Base-by-base conservation (phyloP, 2,888 invertebrate genomes). In the Gibbula magus region DNA sequence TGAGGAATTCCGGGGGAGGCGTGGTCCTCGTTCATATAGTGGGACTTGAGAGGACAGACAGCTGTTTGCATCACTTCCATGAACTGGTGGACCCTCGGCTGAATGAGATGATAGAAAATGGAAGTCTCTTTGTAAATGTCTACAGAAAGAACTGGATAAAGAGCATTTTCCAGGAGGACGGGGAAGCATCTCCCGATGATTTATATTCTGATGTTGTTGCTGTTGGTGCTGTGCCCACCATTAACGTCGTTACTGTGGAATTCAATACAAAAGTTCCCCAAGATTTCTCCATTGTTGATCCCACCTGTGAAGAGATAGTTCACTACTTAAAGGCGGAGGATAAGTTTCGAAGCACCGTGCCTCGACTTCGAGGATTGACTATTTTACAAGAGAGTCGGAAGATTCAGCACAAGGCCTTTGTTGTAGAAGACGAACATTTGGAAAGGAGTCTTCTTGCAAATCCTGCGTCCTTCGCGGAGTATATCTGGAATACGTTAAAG, bases 21-120 rank as follows among this genome's bases (percentile, higher is more conserved):
- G 29, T 61, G 18, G 61, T 61, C 3, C 61, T 61, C 29, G 61
- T 61, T 13, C 61, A 61, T 32, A 25, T 61, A n/a, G 16, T 16
- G 5, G 29, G 61, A 29, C 4, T 61, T 16, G 29, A 4, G 16
- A 0, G 2, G 22, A 18, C 0, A 13, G 61, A 61, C 29, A 61
- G 4, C 25, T 61, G 61, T 22, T 25, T 61, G 16, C 29, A 61
- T 32, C 18, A 61, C 61, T 61, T 61, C 61, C 22, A 61, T 61
- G 61, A 61, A 13, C 16, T 61, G 16, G 61, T 61, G 3, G 61
- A 61, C 25, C 29, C 29, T 25, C 25, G 22, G 16, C 61, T 61
- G n/a, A 61, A 61, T 61, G 61, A 61, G 13, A 61, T 61, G 61
- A 61, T 61, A 25, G 61, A 61, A 29, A 29, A 61, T 61, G 61